Evolutionary conservation across 2,888 invertebrate genomes (phyloP).

Genomic region (Caenorhabditis sp.): DNA sequence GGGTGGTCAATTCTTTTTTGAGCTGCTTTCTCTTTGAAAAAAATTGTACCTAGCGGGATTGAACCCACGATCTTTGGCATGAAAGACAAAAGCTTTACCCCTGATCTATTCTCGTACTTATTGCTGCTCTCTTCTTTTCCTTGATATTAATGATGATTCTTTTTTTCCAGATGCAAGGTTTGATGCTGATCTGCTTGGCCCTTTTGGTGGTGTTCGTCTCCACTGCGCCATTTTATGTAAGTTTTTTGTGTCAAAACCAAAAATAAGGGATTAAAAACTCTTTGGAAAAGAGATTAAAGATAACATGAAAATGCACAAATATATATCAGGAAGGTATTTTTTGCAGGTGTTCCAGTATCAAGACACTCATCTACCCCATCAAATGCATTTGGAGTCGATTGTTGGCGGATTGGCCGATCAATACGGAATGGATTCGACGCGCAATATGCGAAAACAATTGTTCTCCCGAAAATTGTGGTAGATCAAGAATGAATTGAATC

Average conservation of each 20-base stretch:
- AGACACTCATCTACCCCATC: not conserved
- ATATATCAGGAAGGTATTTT: not conserved
- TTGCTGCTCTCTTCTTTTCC: constrained; percentile 1
- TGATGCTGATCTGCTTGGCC: constrained; percentile 40
- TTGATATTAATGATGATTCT: constrained; percentile 5
- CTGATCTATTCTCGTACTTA: constrained; percentile 4
- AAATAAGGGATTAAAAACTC: not conserved
- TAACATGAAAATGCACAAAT: too few relatives aligned
- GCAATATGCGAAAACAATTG: not conserved
- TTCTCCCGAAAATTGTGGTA: not conserved
- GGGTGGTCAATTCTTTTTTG: not conserved
- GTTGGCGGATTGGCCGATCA: not conserved
- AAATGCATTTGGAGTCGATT: not conserved
- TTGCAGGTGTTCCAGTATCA: not conserved
- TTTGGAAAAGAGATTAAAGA: too few relatives aligned
- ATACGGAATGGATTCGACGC: not conserved
- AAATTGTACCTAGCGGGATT: too few relatives aligned
- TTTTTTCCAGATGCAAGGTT: constrained; percentile 30
- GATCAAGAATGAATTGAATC: not conserved
- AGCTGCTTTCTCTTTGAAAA: too few relatives aligned
- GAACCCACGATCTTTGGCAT: too few relatives aligned
- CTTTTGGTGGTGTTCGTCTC: constrained; percentile 16
- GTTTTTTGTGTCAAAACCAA: constrained; percentile 6
- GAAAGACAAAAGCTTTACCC: constrained; percentile 2
- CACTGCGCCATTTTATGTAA: constrained; percentile 37